Conservation (phyloP, 2,797 vertebrate species). For the Thalassophryne amazonica region DNA sequence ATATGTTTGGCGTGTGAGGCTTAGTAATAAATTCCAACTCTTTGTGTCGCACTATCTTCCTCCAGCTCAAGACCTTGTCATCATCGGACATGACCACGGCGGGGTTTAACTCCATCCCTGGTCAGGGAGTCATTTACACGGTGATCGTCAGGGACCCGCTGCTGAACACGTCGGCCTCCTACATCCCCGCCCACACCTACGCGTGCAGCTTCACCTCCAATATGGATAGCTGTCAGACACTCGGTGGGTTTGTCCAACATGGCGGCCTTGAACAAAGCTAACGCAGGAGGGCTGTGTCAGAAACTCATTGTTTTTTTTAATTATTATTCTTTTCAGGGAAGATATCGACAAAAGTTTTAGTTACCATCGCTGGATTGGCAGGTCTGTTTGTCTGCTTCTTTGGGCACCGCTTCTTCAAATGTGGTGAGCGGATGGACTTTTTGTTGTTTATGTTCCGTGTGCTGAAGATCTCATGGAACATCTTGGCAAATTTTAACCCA, state of each 20-base stretch:
- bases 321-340: conserved; percentile 74
- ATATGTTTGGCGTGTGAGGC: background rate
- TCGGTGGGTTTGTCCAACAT: conserved; percentile 82
- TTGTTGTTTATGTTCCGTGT: background rate
- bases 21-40: background rate
- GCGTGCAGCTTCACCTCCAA: conserved; percentile 85
- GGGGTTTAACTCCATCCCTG: conserved; percentile 86
- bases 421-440: conserved; percentile 75
- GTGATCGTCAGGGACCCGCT: conserved; percentile 88
- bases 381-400: conserved; percentile 92
- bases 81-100: conserved; percentile 74
- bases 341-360: conserved; percentile 88
- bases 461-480: too few species aligned
- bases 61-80: conserved; percentile 81
- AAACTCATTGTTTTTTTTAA: background rate
- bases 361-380: conserved; percentile 83
- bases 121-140: conserved; percentile 91
- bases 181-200: conserved; percentile 90
- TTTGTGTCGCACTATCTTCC: background rate
- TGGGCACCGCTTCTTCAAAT: conserved; percentile 95
- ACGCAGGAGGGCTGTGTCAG: too few species aligned
- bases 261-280: too few species aligned
- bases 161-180: conserved; percentile 87
- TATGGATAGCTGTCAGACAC: conserved; percentile 80
- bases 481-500: too few species aligned